phyloP scores from a whole-genome alignment of 30 jellyfish, hydroid and myxozoan genomes.

The Phacellophora camtschatica region DNA sequence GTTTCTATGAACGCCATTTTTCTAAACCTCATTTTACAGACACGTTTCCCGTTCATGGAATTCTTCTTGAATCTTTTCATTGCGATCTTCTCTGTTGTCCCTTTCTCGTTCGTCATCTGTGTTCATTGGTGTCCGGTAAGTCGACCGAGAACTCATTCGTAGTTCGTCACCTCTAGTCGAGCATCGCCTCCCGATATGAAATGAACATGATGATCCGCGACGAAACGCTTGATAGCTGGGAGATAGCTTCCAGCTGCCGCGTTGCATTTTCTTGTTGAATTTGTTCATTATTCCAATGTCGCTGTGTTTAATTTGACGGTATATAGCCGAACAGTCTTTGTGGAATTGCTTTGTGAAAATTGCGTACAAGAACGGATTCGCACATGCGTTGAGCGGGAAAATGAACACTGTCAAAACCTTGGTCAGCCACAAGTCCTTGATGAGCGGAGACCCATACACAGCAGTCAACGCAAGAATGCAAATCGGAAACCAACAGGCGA shows the following conservation, averaged over 20 bases:
- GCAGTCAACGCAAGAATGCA: conserved; percentile 77
- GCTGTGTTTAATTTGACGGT: conserved; percentile 58
- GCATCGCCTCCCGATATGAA: conserved; percentile 76
- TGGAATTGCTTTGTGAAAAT: conserved; percentile 86
- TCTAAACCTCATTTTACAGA: conserved; percentile 6
- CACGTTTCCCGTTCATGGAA: conserved; percentile 67
- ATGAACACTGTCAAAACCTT: conserved; percentile 85
- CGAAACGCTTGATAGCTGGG: conserved; percentile 83
- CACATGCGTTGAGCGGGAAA: conserved; percentile 96
- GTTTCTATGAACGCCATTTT: too few relatives aligned
- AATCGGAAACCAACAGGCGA: conserved; percentile 97
- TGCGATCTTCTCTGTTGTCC: conserved; percentile 49
- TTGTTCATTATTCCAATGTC: conserved; percentile 10
- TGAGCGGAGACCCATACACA: conserved; percentile 63
- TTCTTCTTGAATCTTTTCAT: conserved; percentile 16
- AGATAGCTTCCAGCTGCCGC: conserved; percentile 30
- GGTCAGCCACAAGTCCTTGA: conserved; percentile 86
- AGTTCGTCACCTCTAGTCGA: conserved; percentile 85
- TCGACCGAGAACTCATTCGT: conserved; percentile 73
- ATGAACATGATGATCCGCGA: conserved; percentile 94
- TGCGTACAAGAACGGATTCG: conserved; percentile 97
- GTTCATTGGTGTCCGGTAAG: conserved; percentile 75
- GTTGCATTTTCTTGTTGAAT: conserved; percentile 41
- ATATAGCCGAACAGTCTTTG: conserved; percentile 67
- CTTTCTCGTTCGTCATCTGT: conserved; percentile 80